phyloP scores from a whole-genome alignment of 2,888 invertebrate species.

The Coleophora flavipennella region DNA sequence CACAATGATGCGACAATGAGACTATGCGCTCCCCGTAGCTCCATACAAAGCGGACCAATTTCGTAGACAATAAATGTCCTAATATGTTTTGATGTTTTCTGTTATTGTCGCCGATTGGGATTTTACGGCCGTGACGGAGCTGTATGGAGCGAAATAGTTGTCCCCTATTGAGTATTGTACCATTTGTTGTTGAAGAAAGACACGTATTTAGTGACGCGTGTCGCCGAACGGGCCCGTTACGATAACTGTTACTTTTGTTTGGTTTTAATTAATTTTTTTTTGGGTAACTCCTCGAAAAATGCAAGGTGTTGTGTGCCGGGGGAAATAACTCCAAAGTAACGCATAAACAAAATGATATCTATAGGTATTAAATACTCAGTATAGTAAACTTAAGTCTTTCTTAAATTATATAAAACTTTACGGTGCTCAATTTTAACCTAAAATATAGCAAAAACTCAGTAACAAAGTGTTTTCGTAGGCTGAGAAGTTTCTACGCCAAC shows the following conservation, averaged over 20 bases:
- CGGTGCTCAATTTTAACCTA: no score
- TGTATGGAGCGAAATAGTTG: conserved; percentile 23
- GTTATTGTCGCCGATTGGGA: conserved; percentile 48
- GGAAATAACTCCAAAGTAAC: conserved; percentile 4
- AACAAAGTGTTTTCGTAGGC: no score
- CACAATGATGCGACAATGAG: conserved; percentile 30
- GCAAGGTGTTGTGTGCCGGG: not conserved
- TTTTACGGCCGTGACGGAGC: conserved; percentile 51
- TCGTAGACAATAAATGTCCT: conserved; percentile 51
- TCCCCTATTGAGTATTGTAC: conserved; percentile 34
- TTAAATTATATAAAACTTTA: no score
- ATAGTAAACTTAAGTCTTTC: no score
- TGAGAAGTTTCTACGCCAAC: no score
- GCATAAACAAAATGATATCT: conserved; percentile 10
- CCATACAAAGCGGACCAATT: conserved; percentile 53
- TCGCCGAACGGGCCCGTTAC: conserved; percentile 37
- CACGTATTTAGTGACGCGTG: conserved; percentile 30
- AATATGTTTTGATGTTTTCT: conserved; percentile 69
- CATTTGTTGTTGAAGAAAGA: conserved; percentile 25
- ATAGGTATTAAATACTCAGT: no score
- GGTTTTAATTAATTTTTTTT: not conserved
- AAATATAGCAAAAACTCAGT: no score
- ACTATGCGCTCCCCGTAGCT: conserved; percentile 51
- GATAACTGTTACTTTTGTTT: conserved; percentile 3
- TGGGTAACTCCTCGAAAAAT: not conserved